phyloP scores from a whole-genome alignment of 2,888 invertebrate species.

The Liopterus haemorrhoidalis region DNA sequence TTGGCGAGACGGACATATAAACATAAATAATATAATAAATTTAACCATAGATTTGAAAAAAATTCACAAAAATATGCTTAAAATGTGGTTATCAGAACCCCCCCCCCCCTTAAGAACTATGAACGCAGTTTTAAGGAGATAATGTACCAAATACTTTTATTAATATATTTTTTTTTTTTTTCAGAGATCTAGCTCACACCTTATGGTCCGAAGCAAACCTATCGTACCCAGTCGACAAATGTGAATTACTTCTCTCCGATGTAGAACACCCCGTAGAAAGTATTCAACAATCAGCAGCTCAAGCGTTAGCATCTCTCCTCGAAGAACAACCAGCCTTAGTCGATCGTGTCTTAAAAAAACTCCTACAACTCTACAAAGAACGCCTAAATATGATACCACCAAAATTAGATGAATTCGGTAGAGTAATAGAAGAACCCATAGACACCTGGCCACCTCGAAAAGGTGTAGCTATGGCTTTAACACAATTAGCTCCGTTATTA shows the following conservation, averaged over 20 bases:
- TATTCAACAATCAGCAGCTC: conserved; percentile 76
- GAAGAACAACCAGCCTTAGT: conserved; percentile 51
- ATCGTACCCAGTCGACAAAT: conserved; percentile 48
- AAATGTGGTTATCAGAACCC: too few species aligned
- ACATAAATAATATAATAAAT: too few species aligned
- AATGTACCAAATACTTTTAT: neutral
- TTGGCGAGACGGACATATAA: too few species aligned
- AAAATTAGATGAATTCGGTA: conserved; percentile 84
- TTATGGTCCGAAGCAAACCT: conserved; percentile 58
- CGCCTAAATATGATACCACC: conserved; percentile 78
- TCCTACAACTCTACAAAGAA: conserved; percentile 70
- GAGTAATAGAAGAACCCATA: conserved; percentile 74
- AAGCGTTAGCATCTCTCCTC: conserved; percentile 67
- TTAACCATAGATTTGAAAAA: too few species aligned
- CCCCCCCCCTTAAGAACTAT: too few species aligned
- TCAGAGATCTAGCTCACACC: conserved; percentile 53
- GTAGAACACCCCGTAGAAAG: conserved; percentile 75
- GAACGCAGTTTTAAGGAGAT: conserved; percentile 3
- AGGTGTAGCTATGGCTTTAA: conserved; percentile 80
- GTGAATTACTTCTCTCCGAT: conserved; percentile 58
- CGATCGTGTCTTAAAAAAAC: conserved; percentile 53
- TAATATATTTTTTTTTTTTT: conserved; percentile 17
- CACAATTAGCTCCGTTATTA: conserved; percentile 69
- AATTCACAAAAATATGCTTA: too few species aligned
- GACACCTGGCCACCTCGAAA: conserved; percentile 89